Percentiles rank a stretch among this genome's conserved stretches.
These are phyloP conservation scores for Euschistus heros DNA, from an alignment of 1,140 invertebrate genomes.

Conservation along the genomic window DNA sequence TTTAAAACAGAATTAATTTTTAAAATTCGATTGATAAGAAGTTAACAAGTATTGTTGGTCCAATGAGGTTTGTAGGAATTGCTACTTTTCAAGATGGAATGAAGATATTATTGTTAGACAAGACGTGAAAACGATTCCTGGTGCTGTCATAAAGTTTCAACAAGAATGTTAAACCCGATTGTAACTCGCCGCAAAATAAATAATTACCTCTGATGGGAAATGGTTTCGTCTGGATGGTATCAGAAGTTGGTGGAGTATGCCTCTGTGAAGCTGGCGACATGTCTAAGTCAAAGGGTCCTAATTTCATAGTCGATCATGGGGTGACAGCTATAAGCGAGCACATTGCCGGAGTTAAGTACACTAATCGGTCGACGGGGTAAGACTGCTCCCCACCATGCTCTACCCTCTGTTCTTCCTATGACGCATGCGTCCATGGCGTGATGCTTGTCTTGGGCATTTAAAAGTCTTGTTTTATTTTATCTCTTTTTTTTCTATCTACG, in stretches of 20 bases:
- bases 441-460: neutral
- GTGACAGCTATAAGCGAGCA: neutral
- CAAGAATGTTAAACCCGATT: neutral
- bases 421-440: slow-evolving; percentile 1
- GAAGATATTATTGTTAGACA: no score
- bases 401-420: neutral
- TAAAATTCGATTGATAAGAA: no score
- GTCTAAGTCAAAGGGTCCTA: slow-evolving; percentile 22
- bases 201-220: slow-evolving; percentile 66
- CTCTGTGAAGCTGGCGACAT: slow-evolving; percentile 26
- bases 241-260: slow-evolving; percentile 34
- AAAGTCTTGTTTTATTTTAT: no score
- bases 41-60: no score
- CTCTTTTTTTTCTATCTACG: no score
- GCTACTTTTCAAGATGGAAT: no score
- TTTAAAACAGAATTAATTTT: no score
- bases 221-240: slow-evolving; percentile 75
- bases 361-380: no score
- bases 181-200: neutral
- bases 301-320: slow-evolving; percentile 14
- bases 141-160: no score
- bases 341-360: neutral
- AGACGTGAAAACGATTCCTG: no score
- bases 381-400: no score
- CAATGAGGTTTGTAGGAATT: no score